Conservation (phyloP, 2,113 vertebrate genomes). For the Colius striatus region DNA sequence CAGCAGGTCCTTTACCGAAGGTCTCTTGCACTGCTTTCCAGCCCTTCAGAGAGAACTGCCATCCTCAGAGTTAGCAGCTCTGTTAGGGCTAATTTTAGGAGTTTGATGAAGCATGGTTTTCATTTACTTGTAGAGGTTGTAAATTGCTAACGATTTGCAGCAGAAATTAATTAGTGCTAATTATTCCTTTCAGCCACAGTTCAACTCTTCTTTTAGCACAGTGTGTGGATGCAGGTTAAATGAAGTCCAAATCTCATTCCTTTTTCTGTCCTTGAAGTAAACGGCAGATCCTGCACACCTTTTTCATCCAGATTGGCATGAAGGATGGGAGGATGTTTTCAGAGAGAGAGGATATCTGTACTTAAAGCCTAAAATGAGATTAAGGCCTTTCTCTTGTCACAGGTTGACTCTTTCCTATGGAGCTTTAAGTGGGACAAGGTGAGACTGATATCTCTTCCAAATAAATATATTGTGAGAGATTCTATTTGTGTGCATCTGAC, state of each 20-base stretch:
- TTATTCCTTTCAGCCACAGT: constrained; percentile 40
- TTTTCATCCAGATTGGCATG: neutral
- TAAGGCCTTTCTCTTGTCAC: neutral
- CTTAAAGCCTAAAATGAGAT: neutral
- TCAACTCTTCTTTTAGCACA: constrained; percentile 2
- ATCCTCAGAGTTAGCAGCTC: neutral
- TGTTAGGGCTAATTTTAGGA: constrained; percentile 13
- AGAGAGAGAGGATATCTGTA: neutral
- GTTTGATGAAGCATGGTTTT: constrained; percentile 41
- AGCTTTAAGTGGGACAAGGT: neutral
- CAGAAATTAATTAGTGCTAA: constrained; percentile 61
- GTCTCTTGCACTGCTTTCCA: neutral
- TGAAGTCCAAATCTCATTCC: constrained; percentile 11
- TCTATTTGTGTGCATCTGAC: neutral
- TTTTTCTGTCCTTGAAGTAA: constrained; percentile 18
- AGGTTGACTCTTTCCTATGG: neutral
- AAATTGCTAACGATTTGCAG: constrained; percentile 37
- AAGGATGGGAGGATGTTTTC: neutral
- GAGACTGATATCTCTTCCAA: neutral
- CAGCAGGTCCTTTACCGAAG: neutral
- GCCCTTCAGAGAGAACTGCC: neutral
- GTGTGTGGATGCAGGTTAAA: constrained; percentile 2
- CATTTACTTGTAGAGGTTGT: constrained; percentile 36
- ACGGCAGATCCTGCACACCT: neutral
- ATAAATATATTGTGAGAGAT: neutral